Evolutionary conservation across 2,797 vertebrate species (phyloP), one percentile per base, ranked within the genome.

Genomic region (Sebastes hopkinsi): DNA sequence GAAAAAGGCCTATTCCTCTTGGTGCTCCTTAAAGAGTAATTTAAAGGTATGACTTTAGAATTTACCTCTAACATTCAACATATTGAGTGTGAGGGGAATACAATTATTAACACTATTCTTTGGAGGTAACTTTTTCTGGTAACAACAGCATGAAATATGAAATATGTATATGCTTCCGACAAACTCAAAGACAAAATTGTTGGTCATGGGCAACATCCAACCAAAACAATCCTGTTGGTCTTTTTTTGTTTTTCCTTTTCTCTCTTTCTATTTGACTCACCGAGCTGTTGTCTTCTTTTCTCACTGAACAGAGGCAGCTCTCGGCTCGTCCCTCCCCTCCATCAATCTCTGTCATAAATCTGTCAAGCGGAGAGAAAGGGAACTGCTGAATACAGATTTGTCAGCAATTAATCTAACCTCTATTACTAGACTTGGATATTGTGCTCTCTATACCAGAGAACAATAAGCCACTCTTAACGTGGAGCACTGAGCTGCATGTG

Each of bases 311-410:
- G 89, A 91, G 84, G 76, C 61, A 22, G 54, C 72, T 88, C 92
- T 89, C 68, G 60, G 82, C 80, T 83, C 50, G 89, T 67, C 89
- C 93, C 93, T 90, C 92, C 90, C 92, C 93, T 93, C 89, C 94
- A 96, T 96, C 95, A 93, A 96, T 97, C 96, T 95, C 87, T 95
- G 96, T 96, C 96, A 95, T 89, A 90, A 94, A 93, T 93, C 92
- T 94, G 95, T 94, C 96, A 93, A 16, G 77, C 80, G 66, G 85
- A 88, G 89, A 96, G 94, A 96, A 95, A 94, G 88, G 92, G 92
- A 92, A 94, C 90, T 91, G 93, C 95, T 95, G 93, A 96, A 94
- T 94, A 92, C 86, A 94, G 95, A 94, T 89, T 87, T 94, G 88
- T 93, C 95, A 95, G 95, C 95, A 95, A 96, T 96, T 96, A 95